phyloP scores from a whole-genome alignment of 2,797 vertebrate species.

The Cryptoprocta ferox region DNA sequence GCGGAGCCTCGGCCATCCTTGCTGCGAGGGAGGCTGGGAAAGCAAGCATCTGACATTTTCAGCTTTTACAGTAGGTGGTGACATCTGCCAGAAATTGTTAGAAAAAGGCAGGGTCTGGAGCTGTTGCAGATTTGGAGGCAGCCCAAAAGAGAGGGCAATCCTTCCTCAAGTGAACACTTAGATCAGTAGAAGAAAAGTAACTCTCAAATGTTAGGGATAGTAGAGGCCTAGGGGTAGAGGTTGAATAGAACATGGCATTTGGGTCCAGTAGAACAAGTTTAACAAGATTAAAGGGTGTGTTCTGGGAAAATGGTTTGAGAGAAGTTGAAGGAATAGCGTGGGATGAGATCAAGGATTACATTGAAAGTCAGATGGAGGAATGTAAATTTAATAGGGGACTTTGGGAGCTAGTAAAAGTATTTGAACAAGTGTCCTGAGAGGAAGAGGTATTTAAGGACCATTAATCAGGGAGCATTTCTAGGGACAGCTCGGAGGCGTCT shows the following conservation, averaged over 20 bases:
- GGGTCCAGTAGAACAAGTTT: conserved; percentile 21
- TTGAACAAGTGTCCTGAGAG: background rate
- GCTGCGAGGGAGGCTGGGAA: background rate
- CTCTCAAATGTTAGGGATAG: background rate
- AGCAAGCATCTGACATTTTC: background rate
- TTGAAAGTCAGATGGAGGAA: conserved; percentile 53
- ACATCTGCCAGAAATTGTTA: background rate
- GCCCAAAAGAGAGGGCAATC: background rate
- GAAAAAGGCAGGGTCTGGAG: background rate
- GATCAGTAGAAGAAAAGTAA: background rate
- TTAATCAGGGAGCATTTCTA: background rate
- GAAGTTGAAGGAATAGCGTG: conserved; percentile 42
- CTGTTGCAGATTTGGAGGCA: background rate
- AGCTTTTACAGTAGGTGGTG: background rate
- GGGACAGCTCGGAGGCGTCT: background rate
- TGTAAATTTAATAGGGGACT: conserved; percentile 56
- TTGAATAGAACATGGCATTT: background rate
- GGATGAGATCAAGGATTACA: conserved; percentile 59
- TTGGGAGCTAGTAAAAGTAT: conserved; percentile 3
- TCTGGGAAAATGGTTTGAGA: conserved; percentile 60
- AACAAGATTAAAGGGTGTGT: conserved; percentile 67
- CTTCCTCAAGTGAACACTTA: background rate
- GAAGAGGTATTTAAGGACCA: conserved; percentile 22
- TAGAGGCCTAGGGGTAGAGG: background rate
- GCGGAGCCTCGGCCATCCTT: background rate